Conservation (phyloP, 2,888 invertebrate genomes). For the Dryococelus australis region DNA sequence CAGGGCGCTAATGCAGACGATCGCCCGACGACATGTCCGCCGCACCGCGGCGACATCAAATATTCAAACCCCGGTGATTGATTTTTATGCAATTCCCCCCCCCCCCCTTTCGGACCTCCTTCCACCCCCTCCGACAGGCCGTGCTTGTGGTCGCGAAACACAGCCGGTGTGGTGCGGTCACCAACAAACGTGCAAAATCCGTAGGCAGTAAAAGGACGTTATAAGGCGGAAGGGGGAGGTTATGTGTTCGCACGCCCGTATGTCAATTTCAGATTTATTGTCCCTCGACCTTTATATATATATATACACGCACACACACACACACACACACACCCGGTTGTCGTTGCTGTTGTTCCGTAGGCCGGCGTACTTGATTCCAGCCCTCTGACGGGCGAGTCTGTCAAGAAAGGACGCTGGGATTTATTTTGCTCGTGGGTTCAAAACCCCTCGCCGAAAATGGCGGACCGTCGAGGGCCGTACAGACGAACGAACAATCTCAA, state of each 20-base stretch:
- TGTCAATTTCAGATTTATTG: not conserved
- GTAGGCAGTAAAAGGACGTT: not conserved
- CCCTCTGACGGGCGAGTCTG: no score
- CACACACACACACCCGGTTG: no score
- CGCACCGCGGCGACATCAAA: not conserved
- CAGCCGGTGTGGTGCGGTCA: not conserved
- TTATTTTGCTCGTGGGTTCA: not conserved
- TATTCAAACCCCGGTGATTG: constrained; percentile 16
- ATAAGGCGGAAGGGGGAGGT: no score
- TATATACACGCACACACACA: no score
- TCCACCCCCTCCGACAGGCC: not conserved
- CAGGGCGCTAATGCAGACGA: not conserved
- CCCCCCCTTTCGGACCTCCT: not conserved
- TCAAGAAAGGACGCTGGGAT: not conserved
- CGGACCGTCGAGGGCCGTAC: no score
- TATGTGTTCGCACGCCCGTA: no score
- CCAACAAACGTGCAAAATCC: not conserved
- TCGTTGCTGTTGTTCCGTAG: no score
- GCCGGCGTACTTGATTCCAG: not conserved
- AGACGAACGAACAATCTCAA: no score
- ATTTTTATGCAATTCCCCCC: not conserved
- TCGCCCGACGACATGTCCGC: not conserved
- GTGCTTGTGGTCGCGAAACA: no score
- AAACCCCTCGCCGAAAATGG: no score
- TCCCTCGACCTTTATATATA: no score